Conservation (phyloP, 1,140 invertebrate species). For the Heliconius congener region DNA sequence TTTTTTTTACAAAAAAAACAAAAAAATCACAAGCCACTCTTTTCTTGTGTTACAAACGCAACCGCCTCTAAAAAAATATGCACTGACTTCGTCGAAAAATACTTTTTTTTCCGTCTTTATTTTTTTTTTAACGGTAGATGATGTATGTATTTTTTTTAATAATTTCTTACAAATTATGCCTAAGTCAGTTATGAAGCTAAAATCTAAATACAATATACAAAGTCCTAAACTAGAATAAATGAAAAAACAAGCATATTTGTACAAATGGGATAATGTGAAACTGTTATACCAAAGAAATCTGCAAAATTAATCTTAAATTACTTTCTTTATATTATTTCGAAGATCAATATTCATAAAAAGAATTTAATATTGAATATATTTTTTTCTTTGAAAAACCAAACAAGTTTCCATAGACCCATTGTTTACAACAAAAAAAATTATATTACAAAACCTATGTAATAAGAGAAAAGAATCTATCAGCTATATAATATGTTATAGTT, state of each 20-base stretch:
- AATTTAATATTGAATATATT: neutral
- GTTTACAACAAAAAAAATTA: slow-evolving; percentile 29
- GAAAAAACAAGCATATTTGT: slow-evolving; percentile 48
- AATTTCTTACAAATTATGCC: slow-evolving; percentile 60
- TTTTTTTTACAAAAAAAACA: slow-evolving; percentile 61
- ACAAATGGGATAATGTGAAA: slow-evolving; percentile 37
- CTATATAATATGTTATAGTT: neutral
- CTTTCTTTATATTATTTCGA: neutral
- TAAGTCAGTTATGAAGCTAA: slow-evolving; percentile 59
- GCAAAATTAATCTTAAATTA: neutral
- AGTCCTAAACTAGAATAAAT: slow-evolving; percentile 42
- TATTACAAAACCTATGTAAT: slow-evolving; percentile 25
- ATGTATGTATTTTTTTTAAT: slow-evolving; percentile 48
- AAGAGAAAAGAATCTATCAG: neutral
- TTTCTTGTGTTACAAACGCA: slow-evolving; percentile 74
- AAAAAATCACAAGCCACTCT: slow-evolving; percentile 62
- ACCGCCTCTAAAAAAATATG: slow-evolving; percentile 65
- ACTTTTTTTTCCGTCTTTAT: slow-evolving; percentile 59
- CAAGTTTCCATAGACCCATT: neutral
- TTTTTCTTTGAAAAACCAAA: neutral
- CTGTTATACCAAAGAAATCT: neutral
- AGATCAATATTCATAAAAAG: neutral
- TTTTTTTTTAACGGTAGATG: slow-evolving; percentile 54
- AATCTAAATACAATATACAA: slow-evolving; percentile 54
- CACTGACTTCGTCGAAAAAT: slow-evolving; percentile 69